Evolutionary conservation across 2,113 vertebrate species (phyloP), one percentile per base, ranked within the genome.

Genomic region (Mus spicilegus): DNA sequence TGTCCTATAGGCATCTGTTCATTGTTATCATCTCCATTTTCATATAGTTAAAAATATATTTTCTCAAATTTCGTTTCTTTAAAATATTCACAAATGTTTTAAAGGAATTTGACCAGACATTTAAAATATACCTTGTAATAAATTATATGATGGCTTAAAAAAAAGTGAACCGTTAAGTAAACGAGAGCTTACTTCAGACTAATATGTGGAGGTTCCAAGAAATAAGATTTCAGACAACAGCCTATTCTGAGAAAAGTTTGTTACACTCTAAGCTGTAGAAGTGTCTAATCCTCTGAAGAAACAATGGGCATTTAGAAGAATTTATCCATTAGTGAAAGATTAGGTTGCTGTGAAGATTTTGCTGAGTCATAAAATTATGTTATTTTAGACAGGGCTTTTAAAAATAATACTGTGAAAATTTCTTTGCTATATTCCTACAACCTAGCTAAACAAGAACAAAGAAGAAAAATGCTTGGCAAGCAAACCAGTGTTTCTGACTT

Each of bases 381-480:
- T 26, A 56, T 91, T 93, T 58, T 72, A 26, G 28, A 67, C 9
- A 76, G 3, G 89, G 1, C 17, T 9, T 85, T 86, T 17, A 39
- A 94, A 96, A 89, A 67, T 87, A 87, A 67, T 56, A 77, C 70
- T 54, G n/a, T 69, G 46, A 93, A 93, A 87, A 51, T 42, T 58
- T 90, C 26, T 46, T 54, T 36, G 39, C 20, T 42, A 20, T 33
- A 28, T 51, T 82, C 30, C 56, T 5, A 5, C 54, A 58, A 90
- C 86, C 36, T 77, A 95, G 28, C 12, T 91, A 67, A 33, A 72
- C 1, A 90, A 56, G 93, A 94, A 67, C 33, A 85, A 96, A 73
- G 10, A 92, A 90, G 4, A 58, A 72, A 96, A 95, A 28, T 7
- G 70, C 10, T 39, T 86, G 12, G 7, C 76, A 87, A 69, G 51